Base-by-base conservation (phyloP, 1,140 invertebrate species). In the Caenorhabditis briggsae region DNA sequence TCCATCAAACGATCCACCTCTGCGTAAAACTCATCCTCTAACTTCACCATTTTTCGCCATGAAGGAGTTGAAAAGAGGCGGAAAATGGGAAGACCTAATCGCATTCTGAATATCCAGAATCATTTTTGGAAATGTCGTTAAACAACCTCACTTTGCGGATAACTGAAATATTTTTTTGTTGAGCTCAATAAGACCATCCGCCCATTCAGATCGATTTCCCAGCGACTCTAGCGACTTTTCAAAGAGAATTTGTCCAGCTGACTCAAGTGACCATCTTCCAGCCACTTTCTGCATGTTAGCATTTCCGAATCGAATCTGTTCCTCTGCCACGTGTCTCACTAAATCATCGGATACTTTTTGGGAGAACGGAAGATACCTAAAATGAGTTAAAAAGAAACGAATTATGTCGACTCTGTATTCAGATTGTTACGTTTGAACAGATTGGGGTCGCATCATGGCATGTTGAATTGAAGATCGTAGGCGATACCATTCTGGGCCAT, bases 401-500 rank as follows among this genome's bases (percentile, higher is more conserved):
- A 11, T 25, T 9, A 12, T 61, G 2, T 61, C 0, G 8, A 18
- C n/a, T 58, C 18, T 18, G 33, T 33, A 33, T 33, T 33, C 33
- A 33, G 33, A 14, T 25, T 12, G 0, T 46, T 70, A 83, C 74
- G 65, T 83, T 91, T 94, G 94, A 1, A 95, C 95, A 1, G 95
- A 95, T 90, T 95, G 94, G 5, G 96, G 96, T 88, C 96, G 95
- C 88, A 96, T 93, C 92, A 96, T 94, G n/a, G 95, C 94, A 92
- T 96, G 95, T 89, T 96, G 96, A n/a, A 96, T 95, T 93, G 95
- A 95, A 46, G 94, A 95, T 53, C 96, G 94, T 90, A 96, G 96
- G 83, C 94, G 94, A 90, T 95, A 95, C 96, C 96, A 96, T 88
- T 95, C 95, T 92, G 95, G 94, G 25, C 96, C 96, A 90, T 96